Conservation (phyloP, 2,888 invertebrate species). For the Cacoxenus indagator region DNA sequence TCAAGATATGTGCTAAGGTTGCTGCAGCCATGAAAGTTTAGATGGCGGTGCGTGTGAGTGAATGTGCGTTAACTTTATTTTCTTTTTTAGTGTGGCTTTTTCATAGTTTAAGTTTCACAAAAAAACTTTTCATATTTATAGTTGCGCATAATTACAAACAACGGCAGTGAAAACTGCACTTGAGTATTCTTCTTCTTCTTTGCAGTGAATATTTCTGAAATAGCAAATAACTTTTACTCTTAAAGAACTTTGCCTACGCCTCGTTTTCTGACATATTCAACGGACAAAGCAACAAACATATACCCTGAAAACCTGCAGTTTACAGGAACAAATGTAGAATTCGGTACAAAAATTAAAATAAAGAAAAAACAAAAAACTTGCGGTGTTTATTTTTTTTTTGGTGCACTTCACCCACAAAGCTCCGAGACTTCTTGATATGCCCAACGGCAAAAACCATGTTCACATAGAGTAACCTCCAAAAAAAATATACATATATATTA, state of each 20-base stretch:
- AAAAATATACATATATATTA: neutral
- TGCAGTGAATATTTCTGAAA: no score
- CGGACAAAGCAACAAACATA: neutral
- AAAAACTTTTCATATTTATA: slow-evolving; percentile 17
- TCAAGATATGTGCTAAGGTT: slow-evolving; percentile 8
- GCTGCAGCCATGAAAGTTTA: slow-evolving; percentile 8
- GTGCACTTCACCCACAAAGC: neutral
- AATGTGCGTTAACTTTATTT: slow-evolving; percentile 23
- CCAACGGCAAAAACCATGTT: neutral
- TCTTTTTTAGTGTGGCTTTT: neutral
- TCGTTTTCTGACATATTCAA: neutral
- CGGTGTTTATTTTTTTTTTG: slow-evolving; percentile 14
- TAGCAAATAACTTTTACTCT: slow-evolving; percentile 1
- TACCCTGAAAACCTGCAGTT: neutral
- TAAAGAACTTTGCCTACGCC: neutral
- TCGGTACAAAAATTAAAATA: slow-evolving; percentile 25
- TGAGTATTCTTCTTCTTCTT: no score
- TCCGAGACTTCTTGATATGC: slow-evolving; percentile 6
- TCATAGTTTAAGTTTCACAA: neutral
- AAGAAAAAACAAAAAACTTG: no score
- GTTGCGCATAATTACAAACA: slow-evolving; percentile 12
- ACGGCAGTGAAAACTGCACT: neutral
- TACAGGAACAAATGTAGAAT: no score
- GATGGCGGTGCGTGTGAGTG: slow-evolving; percentile 33
- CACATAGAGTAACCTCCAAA: no score